A percentile compares a stretch with the other conserved stretches of the same genome.
Conservation (phyloP, 2,797 vertebrate species). For the Botia almorhae region DNA sequence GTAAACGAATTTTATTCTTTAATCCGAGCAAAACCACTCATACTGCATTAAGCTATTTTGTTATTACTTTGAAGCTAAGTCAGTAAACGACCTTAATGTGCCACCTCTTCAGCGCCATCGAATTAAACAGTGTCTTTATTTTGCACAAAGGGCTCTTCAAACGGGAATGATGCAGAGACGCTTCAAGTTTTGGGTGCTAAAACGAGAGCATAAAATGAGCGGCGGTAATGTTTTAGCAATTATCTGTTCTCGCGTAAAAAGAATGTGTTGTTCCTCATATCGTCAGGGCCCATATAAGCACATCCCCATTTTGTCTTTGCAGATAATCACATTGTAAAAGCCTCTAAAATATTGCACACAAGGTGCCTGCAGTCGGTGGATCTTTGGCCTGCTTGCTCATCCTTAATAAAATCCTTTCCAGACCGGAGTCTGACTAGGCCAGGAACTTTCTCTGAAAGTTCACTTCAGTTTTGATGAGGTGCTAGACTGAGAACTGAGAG, state of each 20-base stretch:
- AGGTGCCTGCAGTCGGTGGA: background rate
- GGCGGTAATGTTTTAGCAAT: slow-evolving; percentile 46
- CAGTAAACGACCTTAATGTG: slow-evolving; percentile 48
- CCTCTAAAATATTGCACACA: slow-evolving; percentile 10
- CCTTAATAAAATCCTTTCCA: slow-evolving; percentile 34
- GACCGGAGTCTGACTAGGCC: background rate
- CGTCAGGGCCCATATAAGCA: slow-evolving; percentile 31
- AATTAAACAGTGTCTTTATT: slow-evolving; percentile 48
- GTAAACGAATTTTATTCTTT: slow-evolving; percentile 45
- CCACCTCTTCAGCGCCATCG: slow-evolving; percentile 44
- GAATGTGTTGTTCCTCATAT: slow-evolving; percentile 35
- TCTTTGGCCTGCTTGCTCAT: slow-evolving; percentile 29
- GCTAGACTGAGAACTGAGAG: slow-evolving; percentile 24
- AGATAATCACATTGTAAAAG: slow-evolving; percentile 28
- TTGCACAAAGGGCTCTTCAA: slow-evolving; percentile 49
- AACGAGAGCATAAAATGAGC: slow-evolving; percentile 50
- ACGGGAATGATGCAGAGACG: slow-evolving; percentile 8
- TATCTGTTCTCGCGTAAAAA: slow-evolving; percentile 46
- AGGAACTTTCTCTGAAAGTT: slow-evolving; percentile 53
- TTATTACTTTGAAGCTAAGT: slow-evolving; percentile 47
- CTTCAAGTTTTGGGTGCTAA: slow-evolving; percentile 38
- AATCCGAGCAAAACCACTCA: slow-evolving; percentile 33
- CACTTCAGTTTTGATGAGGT: slow-evolving; percentile 54
- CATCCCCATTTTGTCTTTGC: slow-evolving; percentile 37
- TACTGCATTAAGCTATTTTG: slow-evolving; percentile 46